Conservation (phyloP, 2,113 vertebrate species). For the Bujurquina vittata region DNA sequence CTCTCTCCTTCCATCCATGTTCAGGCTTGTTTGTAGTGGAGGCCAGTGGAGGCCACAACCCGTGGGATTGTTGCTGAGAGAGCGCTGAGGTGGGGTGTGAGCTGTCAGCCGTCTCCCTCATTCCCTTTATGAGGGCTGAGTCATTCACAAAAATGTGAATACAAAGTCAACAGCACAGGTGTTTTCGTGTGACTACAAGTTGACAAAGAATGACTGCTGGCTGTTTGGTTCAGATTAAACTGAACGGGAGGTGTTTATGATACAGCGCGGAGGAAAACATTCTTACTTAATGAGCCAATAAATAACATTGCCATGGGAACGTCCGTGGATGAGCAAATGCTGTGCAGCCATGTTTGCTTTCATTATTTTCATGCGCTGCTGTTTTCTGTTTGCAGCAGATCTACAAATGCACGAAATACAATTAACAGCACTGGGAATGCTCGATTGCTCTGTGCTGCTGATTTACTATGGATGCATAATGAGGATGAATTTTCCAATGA, state of each 20-base stretch:
- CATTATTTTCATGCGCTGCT: conserved; percentile 35
- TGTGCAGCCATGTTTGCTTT: conserved; percentile 9
- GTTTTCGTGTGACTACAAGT: conserved; percentile 62
- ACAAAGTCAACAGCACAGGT: conserved; percentile 53
- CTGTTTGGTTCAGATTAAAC: conserved; percentile 14
- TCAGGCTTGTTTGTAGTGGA: conserved; percentile 45
- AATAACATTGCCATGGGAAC: conserved; percentile 30
- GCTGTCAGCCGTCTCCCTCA: conserved; percentile 18
- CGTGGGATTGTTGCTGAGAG: conserved; percentile 51
- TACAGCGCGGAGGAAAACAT: conserved; percentile 7
- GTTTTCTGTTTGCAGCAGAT: conserved; percentile 13
- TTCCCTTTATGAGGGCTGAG: conserved; percentile 43
- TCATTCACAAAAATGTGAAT: conserved; percentile 69
- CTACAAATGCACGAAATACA: conserved; percentile 23
- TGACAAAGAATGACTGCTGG: conserved; percentile 19
- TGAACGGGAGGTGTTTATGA: neutral
- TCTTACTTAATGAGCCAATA: conserved; percentile 37
- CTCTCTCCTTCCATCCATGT: conserved; percentile 32
- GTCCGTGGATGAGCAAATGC: conserved; percentile 15
- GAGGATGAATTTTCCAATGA: neutral
- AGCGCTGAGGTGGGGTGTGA: conserved; percentile 34
- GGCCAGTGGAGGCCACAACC: conserved; percentile 15
- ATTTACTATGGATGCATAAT: neutral
- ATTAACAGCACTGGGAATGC: conserved; percentile 4
- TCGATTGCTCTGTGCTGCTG: neutral